A percentile compares a stretch with the other conserved stretches of the same genome.
Evolutionary conservation across 30 jellyfish, hydroid and myxozoan genomes (phyloP).

Genomic region (Chrysaora quinquecirrha): DNA sequence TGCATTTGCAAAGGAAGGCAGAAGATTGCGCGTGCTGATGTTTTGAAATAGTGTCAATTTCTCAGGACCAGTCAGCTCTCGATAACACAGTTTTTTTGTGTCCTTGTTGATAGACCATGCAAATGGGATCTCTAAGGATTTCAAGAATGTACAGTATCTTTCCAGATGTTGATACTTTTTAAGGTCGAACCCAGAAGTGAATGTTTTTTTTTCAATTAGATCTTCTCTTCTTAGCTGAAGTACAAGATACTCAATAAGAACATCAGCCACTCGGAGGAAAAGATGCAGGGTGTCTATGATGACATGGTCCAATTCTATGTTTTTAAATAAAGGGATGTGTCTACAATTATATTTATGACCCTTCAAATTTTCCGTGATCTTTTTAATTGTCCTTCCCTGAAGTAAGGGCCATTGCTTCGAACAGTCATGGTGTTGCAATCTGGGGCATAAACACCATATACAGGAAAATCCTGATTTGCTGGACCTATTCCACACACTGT

Average conservation of each 20-base stretch:
- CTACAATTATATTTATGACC: conserved; percentile 9
- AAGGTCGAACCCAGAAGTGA: background rate
- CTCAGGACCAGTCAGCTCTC: conserved; percentile 62
- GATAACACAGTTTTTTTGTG: background rate
- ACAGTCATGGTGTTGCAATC: background rate
- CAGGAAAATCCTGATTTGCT: conserved; percentile 1
- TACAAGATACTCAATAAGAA: conserved; percentile 22
- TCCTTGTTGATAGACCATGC: conserved; percentile 8
- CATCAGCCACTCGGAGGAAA: conserved; percentile 37
- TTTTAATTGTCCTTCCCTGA: conserved; percentile 14
- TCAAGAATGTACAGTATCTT: background rate
- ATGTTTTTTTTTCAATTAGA: conserved; percentile 8
- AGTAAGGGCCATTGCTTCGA: conserved; percentile 1
- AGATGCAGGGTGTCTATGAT: conserved; percentile 45
- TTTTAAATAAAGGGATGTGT: conserved; percentile 15
- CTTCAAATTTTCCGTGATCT: conserved; percentile 7
- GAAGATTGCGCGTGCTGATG: conserved; percentile 1
- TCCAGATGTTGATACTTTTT: conserved; percentile 19
- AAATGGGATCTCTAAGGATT: conserved; percentile 1
- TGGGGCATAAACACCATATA: conserved; percentile 19
- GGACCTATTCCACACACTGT: conserved; percentile 34
- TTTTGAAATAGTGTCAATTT: conserved; percentile 6
- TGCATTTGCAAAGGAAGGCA: conserved; percentile 19
- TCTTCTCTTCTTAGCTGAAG: conserved; percentile 17
- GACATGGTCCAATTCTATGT: conserved; percentile 27